Conservation (phyloP, 2,797 vertebrate species). For the Podarcis lilfordi region DNA sequence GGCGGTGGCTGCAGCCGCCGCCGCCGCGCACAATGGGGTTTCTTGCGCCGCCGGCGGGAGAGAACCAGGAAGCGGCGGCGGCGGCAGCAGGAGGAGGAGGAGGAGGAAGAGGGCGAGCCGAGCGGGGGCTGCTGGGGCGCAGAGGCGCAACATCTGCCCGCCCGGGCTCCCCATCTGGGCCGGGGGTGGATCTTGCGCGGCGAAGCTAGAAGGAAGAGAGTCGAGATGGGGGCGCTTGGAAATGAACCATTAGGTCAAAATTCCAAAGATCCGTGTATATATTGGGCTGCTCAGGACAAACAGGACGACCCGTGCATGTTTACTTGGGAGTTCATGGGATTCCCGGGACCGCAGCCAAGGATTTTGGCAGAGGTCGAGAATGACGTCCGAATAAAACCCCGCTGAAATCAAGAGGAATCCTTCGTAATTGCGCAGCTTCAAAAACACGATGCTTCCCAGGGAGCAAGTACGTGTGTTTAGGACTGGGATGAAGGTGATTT, state of each 20-base stretch:
- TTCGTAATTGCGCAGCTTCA: too few species aligned
- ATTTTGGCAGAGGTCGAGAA: not conserved
- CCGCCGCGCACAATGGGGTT: not conserved
- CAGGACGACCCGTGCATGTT: not conserved
- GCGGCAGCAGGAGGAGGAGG: not conserved
- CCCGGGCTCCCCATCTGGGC: constrained; percentile 11
- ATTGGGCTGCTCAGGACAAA: not conserved
- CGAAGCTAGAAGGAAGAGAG: not conserved
- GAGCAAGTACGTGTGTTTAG: too few species aligned
- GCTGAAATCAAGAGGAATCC: not conserved
- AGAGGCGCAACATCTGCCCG: not conserved
- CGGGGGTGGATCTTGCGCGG: not conserved
- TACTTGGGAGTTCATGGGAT: not conserved
- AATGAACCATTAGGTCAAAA: not conserved
- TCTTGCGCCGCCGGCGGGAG: too few species aligned
- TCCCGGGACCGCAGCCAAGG: not conserved
- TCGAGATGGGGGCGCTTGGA: not conserved
- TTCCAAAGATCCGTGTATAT: not conserved
- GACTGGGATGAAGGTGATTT: too few species aligned
- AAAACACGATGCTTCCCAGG: too few species aligned
- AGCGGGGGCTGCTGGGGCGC: not conserved
- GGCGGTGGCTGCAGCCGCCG: not conserved
- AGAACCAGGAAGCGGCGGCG: not conserved
- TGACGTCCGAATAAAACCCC: not conserved
- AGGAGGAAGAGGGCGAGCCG: not conserved